A percentile compares a stretch with the other conserved stretches of the same genome.
phyloP scores from a whole-genome alignment of 1,140 invertebrate genomes.

The Riptortus pedestris region DNA sequence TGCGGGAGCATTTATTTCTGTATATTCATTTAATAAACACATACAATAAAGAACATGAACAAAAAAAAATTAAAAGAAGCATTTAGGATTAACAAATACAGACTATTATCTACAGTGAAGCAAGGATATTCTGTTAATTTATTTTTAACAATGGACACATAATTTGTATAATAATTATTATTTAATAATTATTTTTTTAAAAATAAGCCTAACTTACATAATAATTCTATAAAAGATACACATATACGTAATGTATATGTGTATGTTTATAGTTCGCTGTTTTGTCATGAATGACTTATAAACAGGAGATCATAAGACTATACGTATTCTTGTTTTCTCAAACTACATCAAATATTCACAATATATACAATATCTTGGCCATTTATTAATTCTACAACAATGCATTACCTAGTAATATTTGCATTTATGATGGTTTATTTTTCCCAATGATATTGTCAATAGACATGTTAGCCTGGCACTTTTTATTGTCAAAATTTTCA shows the following conservation, averaged over 20 bases:
- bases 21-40: no score
- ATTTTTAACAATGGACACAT: not conserved
- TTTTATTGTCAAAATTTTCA: conserved; percentile 16
- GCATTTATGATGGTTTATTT: conserved; percentile 1
- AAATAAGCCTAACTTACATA: conserved; percentile 7
- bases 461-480: conserved; percentile 8
- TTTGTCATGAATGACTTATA: not conserved
- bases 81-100: conserved; percentile 11
- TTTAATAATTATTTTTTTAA: not conserved
- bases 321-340: conserved; percentile 3
- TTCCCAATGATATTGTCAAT: not conserved
- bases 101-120: conserved; percentile 10
- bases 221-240: conserved; percentile 15
- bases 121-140: not conserved
- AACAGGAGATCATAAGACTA: conserved; percentile 15
- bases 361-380: conserved; percentile 16
- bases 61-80: no score
- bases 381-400: conserved; percentile 12
- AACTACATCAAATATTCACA: conserved; percentile 12
- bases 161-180: not conserved
- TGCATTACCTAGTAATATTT: conserved; percentile 17
- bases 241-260: not conserved
- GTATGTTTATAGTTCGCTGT: conserved; percentile 6
- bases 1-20: no score
- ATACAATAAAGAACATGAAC: no score